Percentiles rank a stretch among this genome's conserved stretches.
phyloP scores from a whole-genome alignment of 2,888 invertebrate species.

The Hypsopygia costalis region DNA sequence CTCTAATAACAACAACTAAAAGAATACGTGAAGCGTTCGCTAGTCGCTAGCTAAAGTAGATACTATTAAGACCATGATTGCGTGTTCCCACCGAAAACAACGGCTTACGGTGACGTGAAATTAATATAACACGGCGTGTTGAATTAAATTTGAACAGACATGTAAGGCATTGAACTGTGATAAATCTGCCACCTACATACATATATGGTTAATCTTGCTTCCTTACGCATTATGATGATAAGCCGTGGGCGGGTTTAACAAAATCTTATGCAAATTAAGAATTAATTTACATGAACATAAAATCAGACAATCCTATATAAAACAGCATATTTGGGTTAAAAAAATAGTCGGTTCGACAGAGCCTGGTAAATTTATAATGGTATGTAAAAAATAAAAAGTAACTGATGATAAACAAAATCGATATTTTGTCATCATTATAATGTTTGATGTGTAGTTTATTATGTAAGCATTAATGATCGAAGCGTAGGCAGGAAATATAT shows the following conservation, averaged over 20 bases:
- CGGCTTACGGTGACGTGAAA: neutral
- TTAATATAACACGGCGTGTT: neutral
- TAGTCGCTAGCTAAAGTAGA: too few relatives aligned
- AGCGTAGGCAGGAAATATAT: too few relatives aligned
- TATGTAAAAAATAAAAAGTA: too few relatives aligned
- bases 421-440: too few relatives aligned
- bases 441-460: too few relatives aligned
- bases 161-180: neutral
- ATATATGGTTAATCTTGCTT: constrained; percentile 2
- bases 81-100: neutral
- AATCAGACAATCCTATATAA: constrained; percentile 1
- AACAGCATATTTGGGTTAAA: neutral
- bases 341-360: neutral
- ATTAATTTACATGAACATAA: constrained; percentile 7
- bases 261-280: constrained; percentile 7
- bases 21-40: too few relatives aligned
- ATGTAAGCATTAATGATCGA: too few relatives aligned
- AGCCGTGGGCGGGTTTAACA: constrained; percentile 6
- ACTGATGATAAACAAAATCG: too few relatives aligned
- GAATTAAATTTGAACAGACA: neutral
- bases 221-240: neutral
- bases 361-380: neutral
- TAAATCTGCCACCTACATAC: constrained; percentile 5
- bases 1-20: too few relatives aligned
- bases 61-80: too few relatives aligned